Percentiles rank a stretch among this genome's conserved stretches.
Conservation (phyloP, 1,140 invertebrate species). For the roundworm (Caenorhabditis elegans) region WBcel235 BX284606.5:14932001-14932500, state of each 20-base stretch:
- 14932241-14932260: conserved; percentile 22
- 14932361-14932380: conserved; percentile 4
- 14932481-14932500: not conserved
- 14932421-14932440: not conserved
- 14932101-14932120: too few relatives aligned
- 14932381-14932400: not conserved
- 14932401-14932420: not conserved
- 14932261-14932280: not conserved
- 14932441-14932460: not conserved
- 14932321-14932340: not conserved
- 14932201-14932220: not conserved
- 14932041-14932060: too few relatives aligned
- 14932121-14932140: not conserved
- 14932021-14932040: too few relatives aligned
- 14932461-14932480: not conserved
- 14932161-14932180: not conserved
- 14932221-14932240: not conserved
- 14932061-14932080: not conserved
- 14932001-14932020: too few relatives aligned
- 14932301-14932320: not conserved
- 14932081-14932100: not conserved
- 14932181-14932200: not conserved
- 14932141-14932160: not conserved
- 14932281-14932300: not conserved
- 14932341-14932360: conserved; percentile 1